A percentile compares a stretch with the other conserved stretches of the same genome.
phyloP scores from a whole-genome alignment of 2,888 invertebrate genomes.

The Drosophila mayaguana region DNA sequence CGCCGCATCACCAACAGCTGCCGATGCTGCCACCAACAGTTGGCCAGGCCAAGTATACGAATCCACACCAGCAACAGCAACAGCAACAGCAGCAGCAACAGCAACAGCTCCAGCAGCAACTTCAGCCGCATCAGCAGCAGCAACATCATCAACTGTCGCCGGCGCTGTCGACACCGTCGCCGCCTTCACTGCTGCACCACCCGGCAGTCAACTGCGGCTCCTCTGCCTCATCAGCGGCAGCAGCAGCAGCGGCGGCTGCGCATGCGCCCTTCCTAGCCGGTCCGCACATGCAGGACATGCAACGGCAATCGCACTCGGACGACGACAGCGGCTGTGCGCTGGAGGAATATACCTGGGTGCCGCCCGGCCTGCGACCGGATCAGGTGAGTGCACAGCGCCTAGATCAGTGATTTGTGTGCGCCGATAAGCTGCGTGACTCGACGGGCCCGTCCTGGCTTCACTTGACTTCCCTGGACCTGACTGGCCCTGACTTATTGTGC shows the following conservation, averaged over 20 bases:
- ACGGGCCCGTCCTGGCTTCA: background rate
- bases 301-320: slow-evolving; percentile 96
- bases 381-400: slow-evolving; percentile 89
- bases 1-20: slow-evolving; percentile 77
- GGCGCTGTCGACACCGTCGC: slow-evolving; percentile 84
- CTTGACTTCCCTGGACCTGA: slow-evolving; percentile 55
- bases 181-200: slow-evolving; percentile 83
- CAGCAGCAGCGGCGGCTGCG: slow-evolving; percentile 60
- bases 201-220: slow-evolving; percentile 43
- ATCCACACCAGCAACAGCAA: slow-evolving; percentile 65
- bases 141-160: slow-evolving; percentile 81
- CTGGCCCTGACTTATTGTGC: slow-evolving; percentile 75
- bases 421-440: slow-evolving; percentile 54
- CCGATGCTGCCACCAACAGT: slow-evolving; percentile 65
- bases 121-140: slow-evolving; percentile 29
- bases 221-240: slow-evolving; percentile 8
- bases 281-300: slow-evolving; percentile 88
- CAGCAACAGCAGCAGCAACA: slow-evolving; percentile 36
- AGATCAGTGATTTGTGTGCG: slow-evolving; percentile 54
- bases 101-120: slow-evolving; percentile 38
- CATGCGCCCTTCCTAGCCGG: slow-evolving; percentile 83
- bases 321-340: slow-evolving; percentile 99
- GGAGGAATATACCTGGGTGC: slow-evolving; percentile 99
- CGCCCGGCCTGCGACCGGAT: slow-evolving; percentile 97
- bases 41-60: slow-evolving; percentile 79